phyloP scores from a whole-genome alignment of 2,888 invertebrate genomes.

The Malthinus flaveolus region DNA sequence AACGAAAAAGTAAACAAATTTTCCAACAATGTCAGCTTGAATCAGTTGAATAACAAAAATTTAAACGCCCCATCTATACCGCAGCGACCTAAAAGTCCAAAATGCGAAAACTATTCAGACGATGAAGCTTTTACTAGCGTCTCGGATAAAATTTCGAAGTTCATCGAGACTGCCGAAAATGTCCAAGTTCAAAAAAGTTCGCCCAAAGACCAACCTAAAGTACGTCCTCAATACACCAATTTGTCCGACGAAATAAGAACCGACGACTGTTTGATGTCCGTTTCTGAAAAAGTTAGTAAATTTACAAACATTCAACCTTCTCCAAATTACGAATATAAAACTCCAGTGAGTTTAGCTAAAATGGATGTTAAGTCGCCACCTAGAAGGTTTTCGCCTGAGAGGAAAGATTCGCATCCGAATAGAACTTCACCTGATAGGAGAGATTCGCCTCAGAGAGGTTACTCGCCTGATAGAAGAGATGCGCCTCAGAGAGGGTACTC shows the following conservation, averaged over 20 bases:
- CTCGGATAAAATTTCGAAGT: conserved; percentile 60
- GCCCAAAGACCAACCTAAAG: conserved; percentile 27
- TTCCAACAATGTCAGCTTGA: conserved; percentile 52
- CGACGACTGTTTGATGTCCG: conserved; percentile 60
- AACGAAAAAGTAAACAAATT: conserved; percentile 60
- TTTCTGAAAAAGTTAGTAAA: conserved; percentile 61
- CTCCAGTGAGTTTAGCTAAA: conserved; percentile 37
- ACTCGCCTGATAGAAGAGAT: no score
- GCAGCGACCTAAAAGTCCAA: conserved; percentile 48
- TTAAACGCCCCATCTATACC: conserved; percentile 28
- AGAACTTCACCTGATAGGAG: no score
- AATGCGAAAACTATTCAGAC: conserved; percentile 39
- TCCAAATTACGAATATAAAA: conserved; percentile 46
- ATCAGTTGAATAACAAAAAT: not conserved
- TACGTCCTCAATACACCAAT: conserved; percentile 35
- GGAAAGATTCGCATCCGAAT: no score
- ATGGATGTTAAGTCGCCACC: conserved; percentile 31
- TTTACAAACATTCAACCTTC: conserved; percentile 61
- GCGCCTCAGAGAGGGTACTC: no score
- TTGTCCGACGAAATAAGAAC: conserved; percentile 47
- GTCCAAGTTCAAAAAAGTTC: conserved; percentile 25
- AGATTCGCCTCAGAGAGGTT: no score
- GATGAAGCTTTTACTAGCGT: conserved; percentile 56
- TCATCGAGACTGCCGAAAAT: conserved; percentile 41
- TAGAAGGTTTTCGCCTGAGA: no score